Conservation (phyloP, 2,797 vertebrate genomes). For the Taenioides sp. region DNA sequence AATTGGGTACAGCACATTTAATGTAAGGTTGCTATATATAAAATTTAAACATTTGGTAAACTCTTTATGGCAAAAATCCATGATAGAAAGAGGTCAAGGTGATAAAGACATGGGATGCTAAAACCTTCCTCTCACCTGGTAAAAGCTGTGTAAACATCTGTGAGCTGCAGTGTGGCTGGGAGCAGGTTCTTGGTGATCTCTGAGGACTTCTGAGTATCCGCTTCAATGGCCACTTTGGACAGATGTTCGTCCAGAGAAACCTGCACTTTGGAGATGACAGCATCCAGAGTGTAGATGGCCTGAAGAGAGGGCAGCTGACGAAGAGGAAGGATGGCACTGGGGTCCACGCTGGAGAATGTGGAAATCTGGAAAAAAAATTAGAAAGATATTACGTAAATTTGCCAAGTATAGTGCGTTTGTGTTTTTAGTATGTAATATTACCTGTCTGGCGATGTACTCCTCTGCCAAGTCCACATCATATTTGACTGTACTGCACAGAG, state of each 20-base stretch:
- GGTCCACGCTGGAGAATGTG: conserved; percentile 89
- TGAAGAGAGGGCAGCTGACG: conserved; percentile 94
- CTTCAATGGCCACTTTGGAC: conserved; percentile 92
- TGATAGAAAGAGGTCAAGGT: too few species aligned
- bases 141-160: conserved; percentile 91
- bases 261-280: conserved; percentile 97
- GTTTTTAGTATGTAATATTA: conserved; percentile 40
- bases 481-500: conserved; percentile 90
- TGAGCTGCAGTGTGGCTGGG: conserved; percentile 92
- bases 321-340: conserved; percentile 86
- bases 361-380: conserved; percentile 85
- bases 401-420: background rate
- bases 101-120: background rate
- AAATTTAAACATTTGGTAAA: too few species aligned
- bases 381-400: background rate
- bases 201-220: conserved; percentile 87
- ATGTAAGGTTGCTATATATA: too few species aligned
- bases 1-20: too few species aligned
- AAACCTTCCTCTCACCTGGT: conserved; percentile 79
- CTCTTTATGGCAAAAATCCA: too few species aligned
- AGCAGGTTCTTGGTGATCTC: conserved; percentile 96
- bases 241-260: conserved; percentile 97
- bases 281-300: conserved; percentile 94
- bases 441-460: conserved; percentile 96
- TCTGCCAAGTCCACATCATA: conserved; percentile 96